Evolutionary conservation across 2,888 invertebrate species (phyloP), one percentile per base, ranked within the genome.

Genomic region (Sarcophaga caerulescens): DNA sequence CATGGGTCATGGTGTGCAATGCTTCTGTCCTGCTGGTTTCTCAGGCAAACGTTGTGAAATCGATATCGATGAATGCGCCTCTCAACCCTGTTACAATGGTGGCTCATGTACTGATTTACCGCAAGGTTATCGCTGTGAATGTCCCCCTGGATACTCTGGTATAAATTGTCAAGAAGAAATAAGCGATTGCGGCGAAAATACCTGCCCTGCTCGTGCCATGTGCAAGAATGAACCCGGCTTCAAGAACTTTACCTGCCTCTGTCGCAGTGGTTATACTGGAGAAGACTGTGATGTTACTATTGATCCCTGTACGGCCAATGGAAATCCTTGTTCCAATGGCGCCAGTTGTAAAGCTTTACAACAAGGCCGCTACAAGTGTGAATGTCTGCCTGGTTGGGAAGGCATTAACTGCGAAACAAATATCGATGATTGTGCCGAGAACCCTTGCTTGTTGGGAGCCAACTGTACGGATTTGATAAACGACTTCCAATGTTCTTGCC

Each of bases 311-410:
- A 96, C 97, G 0, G 96, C 97, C 1, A 97, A 96, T 90, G 97
- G 97, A 81, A 98, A 97, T 91, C 98, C 98, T 12, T 99, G 99
- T 92, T 95, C 95, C 71, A 98, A 99, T 91, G 97, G 97, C 5
- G 98, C 97, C 5, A 96, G 96, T 62, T 99, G 99, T 90, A 95
- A 97, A 87, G 98, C 97, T 66, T 94, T 98, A 82, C 97, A 97
- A 92, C 98, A 98, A 94, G 98, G 98, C 14, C 94, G 98, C 89
- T 99, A 96, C 93, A 97, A 97, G 92, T 99, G 99, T 92, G 97
- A 98, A 92, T 99, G 99, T 92, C 94, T 97, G 77, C 96, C 98
- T 23, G 99, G 99, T 62, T 99, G 99, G 99, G 98, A 98, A 92
- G 99, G 99, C 84, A 97, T 97, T 89, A 96, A 96, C 85, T 99